Evolutionary conservation across 2,113 vertebrate genomes (phyloP).

Genomic region (Accipiter cooperii): DNA sequence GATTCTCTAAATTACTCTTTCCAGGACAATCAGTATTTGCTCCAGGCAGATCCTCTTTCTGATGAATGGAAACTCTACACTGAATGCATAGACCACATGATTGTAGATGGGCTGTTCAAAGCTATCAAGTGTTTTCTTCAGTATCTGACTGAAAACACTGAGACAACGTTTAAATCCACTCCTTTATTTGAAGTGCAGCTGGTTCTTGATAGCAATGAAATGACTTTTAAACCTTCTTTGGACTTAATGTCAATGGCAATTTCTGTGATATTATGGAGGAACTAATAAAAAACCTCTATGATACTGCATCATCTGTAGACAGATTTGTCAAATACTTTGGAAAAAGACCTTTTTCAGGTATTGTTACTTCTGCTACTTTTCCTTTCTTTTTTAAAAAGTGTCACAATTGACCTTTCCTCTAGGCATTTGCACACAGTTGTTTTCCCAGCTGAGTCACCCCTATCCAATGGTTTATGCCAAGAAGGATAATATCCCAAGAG

Average conservation of each 20-base stretch:
- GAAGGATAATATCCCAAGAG: background rate
- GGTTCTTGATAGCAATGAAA: slow-evolving; percentile 68
- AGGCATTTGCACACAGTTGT: background rate
- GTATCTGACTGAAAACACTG: slow-evolving; percentile 77
- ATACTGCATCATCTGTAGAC: slow-evolving; percentile 68
- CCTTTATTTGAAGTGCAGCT: slow-evolving; percentile 79
- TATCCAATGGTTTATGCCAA: background rate
- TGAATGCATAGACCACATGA: slow-evolving; percentile 73
- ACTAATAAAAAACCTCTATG: slow-evolving; percentile 72
- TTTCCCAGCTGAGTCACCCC: background rate
- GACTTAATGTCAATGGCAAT: slow-evolving; percentile 71
- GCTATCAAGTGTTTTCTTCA: slow-evolving; percentile 77
- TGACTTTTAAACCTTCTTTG: slow-evolving; percentile 72
- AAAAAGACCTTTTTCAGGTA: slow-evolving; percentile 70
- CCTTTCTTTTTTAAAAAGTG: background rate
- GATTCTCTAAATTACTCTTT: slow-evolving; percentile 62
- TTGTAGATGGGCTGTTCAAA: slow-evolving; percentile 74
- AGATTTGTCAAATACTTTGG: slow-evolving; percentile 69
- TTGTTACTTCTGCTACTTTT: background rate
- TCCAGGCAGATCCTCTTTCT: slow-evolving; percentile 69
- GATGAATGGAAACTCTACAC: slow-evolving; percentile 76
- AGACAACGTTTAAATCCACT: slow-evolving; percentile 57
- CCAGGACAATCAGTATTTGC: slow-evolving; percentile 79
- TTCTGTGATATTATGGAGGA: slow-evolving; percentile 71
- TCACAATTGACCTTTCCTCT: slow-evolving; percentile 27